Evolutionary conservation across 37 sponge, comb jelly and placozoan species (phyloP).

Genomic region (Halichondria panicea): DNA sequence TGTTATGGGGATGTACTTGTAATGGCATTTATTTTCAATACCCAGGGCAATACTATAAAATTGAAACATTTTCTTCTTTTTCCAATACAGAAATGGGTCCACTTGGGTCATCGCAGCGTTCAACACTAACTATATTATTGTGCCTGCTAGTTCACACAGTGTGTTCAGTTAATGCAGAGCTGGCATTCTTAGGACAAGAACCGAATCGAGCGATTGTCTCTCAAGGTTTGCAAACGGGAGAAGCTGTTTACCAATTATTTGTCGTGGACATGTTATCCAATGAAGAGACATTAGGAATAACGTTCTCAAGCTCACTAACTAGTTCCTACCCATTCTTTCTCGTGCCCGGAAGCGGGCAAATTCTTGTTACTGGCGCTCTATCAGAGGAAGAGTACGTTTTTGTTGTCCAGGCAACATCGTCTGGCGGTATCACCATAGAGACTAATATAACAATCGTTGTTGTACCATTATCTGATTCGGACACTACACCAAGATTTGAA

Average conservation of each 20-base stretch:
- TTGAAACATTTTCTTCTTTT: too few species aligned
- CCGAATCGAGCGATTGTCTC: slow-evolving; percentile 48
- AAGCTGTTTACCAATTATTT: slow-evolving; percentile 41
- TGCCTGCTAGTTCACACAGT: neutral
- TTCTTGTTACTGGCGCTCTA: neutral
- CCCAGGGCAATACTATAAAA: too few species aligned
- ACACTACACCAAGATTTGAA: slow-evolving; percentile 34
- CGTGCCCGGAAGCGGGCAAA: neutral
- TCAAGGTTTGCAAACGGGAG: neutral
- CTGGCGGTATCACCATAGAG: neutral
- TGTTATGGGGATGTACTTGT: too few species aligned
- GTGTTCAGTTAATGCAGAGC: too few species aligned
- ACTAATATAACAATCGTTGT: slow-evolving; percentile 19
- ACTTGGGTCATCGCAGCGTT: too few species aligned
- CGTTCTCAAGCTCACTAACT: slow-evolving; percentile 2
- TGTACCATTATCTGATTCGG: slow-evolving; percentile 19
- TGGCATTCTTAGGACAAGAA: slow-evolving; percentile 43
- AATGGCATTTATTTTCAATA: too few species aligned
- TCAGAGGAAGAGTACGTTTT: slow-evolving; percentile 22
- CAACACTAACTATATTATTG: too few species aligned
- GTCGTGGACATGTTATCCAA: slow-evolving; percentile 1
- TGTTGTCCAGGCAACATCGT: slow-evolving; percentile 17
- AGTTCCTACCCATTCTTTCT: neutral
- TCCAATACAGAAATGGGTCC: too few species aligned
- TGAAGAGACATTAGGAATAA: slow-evolving; percentile 2